These are phyloP conservation scores for Pantala flavescens DNA, from an alignment of 1,140 invertebrate genomes.

Conservation along the genomic window DNA sequence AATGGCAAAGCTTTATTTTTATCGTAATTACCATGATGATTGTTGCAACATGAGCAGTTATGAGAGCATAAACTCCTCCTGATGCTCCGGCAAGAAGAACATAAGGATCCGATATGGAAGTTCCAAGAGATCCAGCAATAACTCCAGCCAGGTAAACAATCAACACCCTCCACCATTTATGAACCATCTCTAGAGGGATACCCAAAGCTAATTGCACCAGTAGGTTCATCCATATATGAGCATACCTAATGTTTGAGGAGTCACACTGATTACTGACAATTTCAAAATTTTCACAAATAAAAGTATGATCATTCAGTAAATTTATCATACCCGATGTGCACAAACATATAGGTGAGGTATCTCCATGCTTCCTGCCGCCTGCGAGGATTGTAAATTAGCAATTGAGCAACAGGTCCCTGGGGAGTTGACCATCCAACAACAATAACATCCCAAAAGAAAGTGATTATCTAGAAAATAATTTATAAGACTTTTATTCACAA, in stretches of 20 bases:
- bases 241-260: slow-evolving; percentile 40
- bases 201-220: slow-evolving; percentile 86
- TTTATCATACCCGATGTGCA: slow-evolving; percentile 73
- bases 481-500: slow-evolving; percentile 4
- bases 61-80: slow-evolving; percentile 90
- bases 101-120: slow-evolving; percentile 77
- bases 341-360: slow-evolving; percentile 92
- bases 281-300: background rate
- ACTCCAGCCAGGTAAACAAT: slow-evolving; percentile 73
- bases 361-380: slow-evolving; percentile 83
- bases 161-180: slow-evolving; percentile 83
- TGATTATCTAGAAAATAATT: slow-evolving; percentile 26
- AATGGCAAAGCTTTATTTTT: too few species aligned
- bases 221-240: slow-evolving; percentile 85
- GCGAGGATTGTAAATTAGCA: slow-evolving; percentile 84
- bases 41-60: slow-evolving; percentile 89
- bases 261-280: background rate
- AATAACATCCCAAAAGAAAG: slow-evolving; percentile 29
- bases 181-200: slow-evolving; percentile 89
- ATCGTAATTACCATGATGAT: slow-evolving; percentile 64
- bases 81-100: slow-evolving; percentile 88
- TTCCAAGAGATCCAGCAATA: slow-evolving; percentile 73
- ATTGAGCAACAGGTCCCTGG: slow-evolving; percentile 57
- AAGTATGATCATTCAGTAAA: background rate
- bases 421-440: slow-evolving; percentile 36